Evolutionary conservation across 1,140 invertebrate species (phyloP).

Genomic region (Argopecten irradians): DNA sequence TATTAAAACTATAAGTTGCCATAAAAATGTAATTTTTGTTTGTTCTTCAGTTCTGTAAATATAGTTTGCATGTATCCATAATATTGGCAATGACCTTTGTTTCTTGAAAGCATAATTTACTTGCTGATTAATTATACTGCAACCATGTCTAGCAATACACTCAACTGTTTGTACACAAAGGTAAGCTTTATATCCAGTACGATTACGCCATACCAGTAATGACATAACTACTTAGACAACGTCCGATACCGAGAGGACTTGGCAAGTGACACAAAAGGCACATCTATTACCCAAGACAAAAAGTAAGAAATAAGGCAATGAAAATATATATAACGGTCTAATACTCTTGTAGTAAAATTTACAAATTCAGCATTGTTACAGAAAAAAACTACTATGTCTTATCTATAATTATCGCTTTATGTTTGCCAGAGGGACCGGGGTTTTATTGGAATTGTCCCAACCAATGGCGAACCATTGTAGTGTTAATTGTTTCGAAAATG

Average conservation of each 20-base stretch:
- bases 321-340: background rate
- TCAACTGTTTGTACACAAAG: background rate
- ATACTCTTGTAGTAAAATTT: background rate
- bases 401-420: background rate
- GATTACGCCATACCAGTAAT: background rate
- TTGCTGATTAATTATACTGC: background rate
- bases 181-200: background rate
- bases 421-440: background rate
- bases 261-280: background rate
- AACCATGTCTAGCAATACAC: background rate
- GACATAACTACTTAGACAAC: background rate
- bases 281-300: background rate
- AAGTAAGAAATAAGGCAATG: background rate
- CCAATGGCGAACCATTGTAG: background rate
- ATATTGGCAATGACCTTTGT: background rate
- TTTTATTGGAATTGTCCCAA: constrained; percentile 17
- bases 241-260: background rate
- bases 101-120: background rate
- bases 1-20: too few species aligned
- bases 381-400: background rate
- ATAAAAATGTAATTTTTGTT: too few species aligned
- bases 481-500: background rate
- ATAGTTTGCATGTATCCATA: too few species aligned
- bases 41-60: too few species aligned
- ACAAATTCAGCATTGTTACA: background rate